Percentiles rank a stretch among this genome's conserved stretches.
phyloP scores from a whole-genome alignment of 2,113 vertebrate species.

The Myotis davidii region DNA sequence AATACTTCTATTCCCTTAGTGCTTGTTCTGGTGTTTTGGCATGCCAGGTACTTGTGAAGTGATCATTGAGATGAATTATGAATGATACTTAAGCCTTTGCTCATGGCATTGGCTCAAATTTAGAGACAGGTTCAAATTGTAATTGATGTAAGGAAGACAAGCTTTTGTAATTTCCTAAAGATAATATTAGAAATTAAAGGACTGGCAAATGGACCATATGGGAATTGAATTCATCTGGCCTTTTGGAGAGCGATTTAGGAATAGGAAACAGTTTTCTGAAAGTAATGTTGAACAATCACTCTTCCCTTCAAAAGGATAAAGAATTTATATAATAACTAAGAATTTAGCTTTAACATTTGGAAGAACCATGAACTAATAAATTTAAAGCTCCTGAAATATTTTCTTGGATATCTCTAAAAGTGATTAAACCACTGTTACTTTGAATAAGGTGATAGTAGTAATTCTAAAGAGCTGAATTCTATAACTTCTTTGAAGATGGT shows the following conservation, averaged over 20 bases:
- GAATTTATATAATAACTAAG: not conserved
- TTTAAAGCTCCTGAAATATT: not conserved
- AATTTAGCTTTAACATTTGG: not conserved
- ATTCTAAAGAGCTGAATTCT: not conserved
- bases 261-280: not conserved
- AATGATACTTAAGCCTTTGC: not conserved
- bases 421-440: not conserved
- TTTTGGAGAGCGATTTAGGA: not conserved
- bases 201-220: not conserved
- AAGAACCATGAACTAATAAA: not conserved
- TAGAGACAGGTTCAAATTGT: conserved; percentile 15
- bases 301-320: not conserved
- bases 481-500: not conserved
- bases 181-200: not conserved
- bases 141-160: not conserved
- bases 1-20: not conserved
- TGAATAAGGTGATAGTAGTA: not conserved
- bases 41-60: not conserved
- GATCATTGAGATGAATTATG: not conserved
- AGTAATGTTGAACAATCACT: not conserved
- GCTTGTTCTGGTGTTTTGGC: not conserved
- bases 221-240: not conserved
- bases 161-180: not conserved
- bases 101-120: not conserved
- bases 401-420: not conserved